phyloP scores from a whole-genome alignment of 2,888 invertebrate species.

The Lapara coniferarum region DNA sequence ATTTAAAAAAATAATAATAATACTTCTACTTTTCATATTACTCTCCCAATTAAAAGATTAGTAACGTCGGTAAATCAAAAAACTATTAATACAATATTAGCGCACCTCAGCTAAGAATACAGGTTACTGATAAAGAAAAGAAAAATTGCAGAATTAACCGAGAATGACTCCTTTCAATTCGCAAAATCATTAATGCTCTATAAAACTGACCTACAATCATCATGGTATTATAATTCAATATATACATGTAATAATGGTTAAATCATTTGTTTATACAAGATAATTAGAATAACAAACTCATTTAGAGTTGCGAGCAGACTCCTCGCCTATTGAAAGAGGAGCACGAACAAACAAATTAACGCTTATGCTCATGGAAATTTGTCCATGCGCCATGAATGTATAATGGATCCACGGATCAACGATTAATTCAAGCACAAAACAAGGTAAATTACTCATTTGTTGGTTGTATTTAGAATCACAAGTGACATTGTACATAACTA shows the following conservation, averaged over 20 bases:
- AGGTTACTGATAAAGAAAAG: too few relatives aligned
- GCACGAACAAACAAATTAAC: slow-evolving; percentile 14
- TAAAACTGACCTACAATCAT: background rate
- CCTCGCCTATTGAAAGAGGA: slow-evolving; percentile 12
- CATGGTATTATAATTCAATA: too few relatives aligned
- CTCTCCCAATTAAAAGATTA: too few relatives aligned
- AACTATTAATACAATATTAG: too few relatives aligned
- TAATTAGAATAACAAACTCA: slow-evolving; percentile 17
- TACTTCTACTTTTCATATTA: too few relatives aligned
- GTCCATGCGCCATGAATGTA: slow-evolving; percentile 13
- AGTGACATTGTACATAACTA: background rate
- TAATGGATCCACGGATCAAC: slow-evolving; percentile 14
- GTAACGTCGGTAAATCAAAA: too few relatives aligned
- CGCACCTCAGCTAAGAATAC: too few relatives aligned
- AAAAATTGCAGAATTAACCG: too few relatives aligned
- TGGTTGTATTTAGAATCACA: too few relatives aligned
- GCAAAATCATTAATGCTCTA: background rate
- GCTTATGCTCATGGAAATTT: slow-evolving; percentile 11
- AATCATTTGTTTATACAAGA: background rate
- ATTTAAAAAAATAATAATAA: too few relatives aligned
- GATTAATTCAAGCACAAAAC: background rate
- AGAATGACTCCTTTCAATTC: too few relatives aligned
- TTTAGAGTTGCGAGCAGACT: background rate
- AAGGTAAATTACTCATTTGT: slow-evolving; percentile 9
- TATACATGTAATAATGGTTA: too few relatives aligned